Evolutionary conservation across 2,888 invertebrate species (phyloP).

Genomic region (Himalopsyche anomala): DNA sequence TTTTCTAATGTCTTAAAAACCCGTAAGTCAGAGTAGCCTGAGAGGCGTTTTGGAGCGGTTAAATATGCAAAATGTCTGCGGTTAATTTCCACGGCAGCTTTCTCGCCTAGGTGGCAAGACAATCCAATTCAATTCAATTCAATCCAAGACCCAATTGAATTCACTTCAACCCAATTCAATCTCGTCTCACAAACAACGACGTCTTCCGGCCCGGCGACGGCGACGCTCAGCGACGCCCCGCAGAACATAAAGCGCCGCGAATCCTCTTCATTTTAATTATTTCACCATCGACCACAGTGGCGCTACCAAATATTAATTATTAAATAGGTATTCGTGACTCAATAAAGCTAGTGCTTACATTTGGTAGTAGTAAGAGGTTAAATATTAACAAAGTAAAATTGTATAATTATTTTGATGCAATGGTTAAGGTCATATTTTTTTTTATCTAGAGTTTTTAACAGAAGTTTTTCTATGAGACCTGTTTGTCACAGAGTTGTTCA

Average conservation of each 20-base stretch:
- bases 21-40: not conserved
- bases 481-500: too few species aligned
- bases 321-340: not conserved
- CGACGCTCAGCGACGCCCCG: not conserved
- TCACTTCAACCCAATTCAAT: slow-evolving; percentile 42
- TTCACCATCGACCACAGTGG: not conserved
- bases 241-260: slow-evolving; percentile 31
- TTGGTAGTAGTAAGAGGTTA: too few species aligned
- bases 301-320: not conserved
- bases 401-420: too few species aligned
- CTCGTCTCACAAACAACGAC: slow-evolving; percentile 35
- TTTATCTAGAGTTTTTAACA: too few species aligned
- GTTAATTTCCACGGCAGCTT: slow-evolving; percentile 23
- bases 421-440: too few species aligned
- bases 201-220: slow-evolving; percentile 24
- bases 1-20: not conserved
- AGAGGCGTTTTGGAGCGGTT: not conserved
- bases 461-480: too few species aligned
- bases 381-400: too few species aligned
- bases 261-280: slow-evolving; percentile 33
- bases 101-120: not conserved
- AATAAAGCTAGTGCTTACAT: too few species aligned
- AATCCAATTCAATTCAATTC: slow-evolving; percentile 33
- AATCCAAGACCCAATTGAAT: slow-evolving; percentile 33
- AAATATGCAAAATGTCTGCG: slow-evolving; percentile 41